These are phyloP conservation scores for Asobara japonica DNA, from an alignment of 1,140 invertebrate species.

Conservation along the genomic window DNA sequence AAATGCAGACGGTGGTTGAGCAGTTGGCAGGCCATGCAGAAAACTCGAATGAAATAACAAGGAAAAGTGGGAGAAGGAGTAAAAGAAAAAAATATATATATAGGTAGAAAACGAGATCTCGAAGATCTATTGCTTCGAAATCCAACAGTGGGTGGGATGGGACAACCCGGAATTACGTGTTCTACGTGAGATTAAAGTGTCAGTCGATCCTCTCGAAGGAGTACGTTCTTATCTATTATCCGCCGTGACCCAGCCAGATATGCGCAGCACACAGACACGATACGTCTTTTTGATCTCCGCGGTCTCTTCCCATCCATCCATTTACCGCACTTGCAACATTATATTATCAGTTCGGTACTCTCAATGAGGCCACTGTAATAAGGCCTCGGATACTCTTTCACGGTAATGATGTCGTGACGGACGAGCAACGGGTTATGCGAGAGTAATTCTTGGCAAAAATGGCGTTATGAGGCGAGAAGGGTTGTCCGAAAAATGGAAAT, in stretches of 20 bases:
- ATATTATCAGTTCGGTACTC: neutral
- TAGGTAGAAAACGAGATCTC: conserved; percentile 18
- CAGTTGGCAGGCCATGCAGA: conserved; percentile 25
- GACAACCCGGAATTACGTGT: conserved; percentile 27
- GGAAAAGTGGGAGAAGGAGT: conserved; percentile 7
- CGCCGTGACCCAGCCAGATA: conserved; percentile 26
- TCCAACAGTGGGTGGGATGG: neutral
- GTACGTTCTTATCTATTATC: conserved; percentile 45
- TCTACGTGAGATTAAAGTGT: conserved; percentile 47
- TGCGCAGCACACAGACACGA: conserved; percentile 30
- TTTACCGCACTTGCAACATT: conserved; percentile 1
- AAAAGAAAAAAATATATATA: conserved; percentile 11
- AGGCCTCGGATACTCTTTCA: neutral
- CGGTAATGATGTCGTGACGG: neutral
- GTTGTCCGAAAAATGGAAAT: too few species aligned
- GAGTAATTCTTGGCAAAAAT: too few species aligned
- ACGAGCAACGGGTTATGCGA: too few species aligned
- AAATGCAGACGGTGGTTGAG: neutral
- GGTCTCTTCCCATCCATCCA: neutral
- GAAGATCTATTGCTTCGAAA: conserved; percentile 25
- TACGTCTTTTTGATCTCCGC: conserved; percentile 30
- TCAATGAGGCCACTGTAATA: neutral
- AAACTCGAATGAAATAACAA: conserved; percentile 29
- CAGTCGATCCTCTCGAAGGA: conserved; percentile 31
- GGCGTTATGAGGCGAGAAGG: too few species aligned